Base-by-base conservation (phyloP, 2,113 vertebrate genomes). In the Caranx melampygus region DNA sequence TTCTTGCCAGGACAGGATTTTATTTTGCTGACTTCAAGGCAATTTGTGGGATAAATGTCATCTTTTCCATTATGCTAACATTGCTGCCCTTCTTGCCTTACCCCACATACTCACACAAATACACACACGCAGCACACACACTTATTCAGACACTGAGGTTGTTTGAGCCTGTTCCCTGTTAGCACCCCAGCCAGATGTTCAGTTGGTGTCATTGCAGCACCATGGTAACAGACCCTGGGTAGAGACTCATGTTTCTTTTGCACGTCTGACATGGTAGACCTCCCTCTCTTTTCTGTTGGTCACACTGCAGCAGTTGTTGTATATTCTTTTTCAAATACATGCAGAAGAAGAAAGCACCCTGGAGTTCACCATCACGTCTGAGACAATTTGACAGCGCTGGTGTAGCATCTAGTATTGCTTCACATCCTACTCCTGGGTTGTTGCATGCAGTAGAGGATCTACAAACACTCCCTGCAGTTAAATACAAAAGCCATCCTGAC, bases 41-140 rank as follows among this genome's bases (percentile, higher is more conserved):
- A 70, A 77, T 87, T 80, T 84, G 54, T 40, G 49, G 65, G 47
- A 82, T 83, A 91, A 90, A 92, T 87, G 85, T 85, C 83, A 88
- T 75, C 55, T 79, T 81, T 77, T 84, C 84, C 75, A 87, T 85
- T 85, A 87, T 81, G 61, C 82, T 62, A 66, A 78, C 80, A 82
- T 40, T 16, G 57, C 76, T 21, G 14, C 55, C 77, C 76, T 78
- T 75, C 52, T 64, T 70, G 59, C 45, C 31, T 81, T 65, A 76
- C 66, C 20, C 49, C 1, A 7, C 66, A 72, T 9, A 40, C 37
- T 42, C 13, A 51, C 59, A 40, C 20, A 6, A 70, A 42, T 59
- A 35, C 55, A 51, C 21, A 26, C 59, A 21, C 55, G 26, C 65
- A 44, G 49, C 63, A 40, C 20, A 6, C 70, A 42, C 63, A 35